A percentile compares a stretch with the other conserved stretches of the same genome.
Conservation (phyloP, 1,140 invertebrate species). For the Temnothorax nylanderi region DNA sequence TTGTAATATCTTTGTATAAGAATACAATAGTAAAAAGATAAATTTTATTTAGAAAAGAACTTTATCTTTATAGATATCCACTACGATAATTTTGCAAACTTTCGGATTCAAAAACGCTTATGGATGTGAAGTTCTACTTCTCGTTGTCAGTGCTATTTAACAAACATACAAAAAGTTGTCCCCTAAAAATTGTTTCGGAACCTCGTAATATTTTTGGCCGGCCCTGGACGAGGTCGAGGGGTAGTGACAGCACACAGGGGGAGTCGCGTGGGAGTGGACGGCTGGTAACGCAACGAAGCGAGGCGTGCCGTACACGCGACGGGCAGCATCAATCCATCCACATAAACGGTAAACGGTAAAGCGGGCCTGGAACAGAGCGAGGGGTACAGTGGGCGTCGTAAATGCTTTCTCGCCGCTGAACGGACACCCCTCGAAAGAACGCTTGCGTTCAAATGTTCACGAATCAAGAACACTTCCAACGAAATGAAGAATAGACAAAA, state of each 20-base stretch:
- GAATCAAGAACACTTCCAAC: not conserved
- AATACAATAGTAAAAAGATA: not conserved
- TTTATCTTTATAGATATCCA: not conserved
- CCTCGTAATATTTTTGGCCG: slow-evolving; percentile 32
- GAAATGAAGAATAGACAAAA: not conserved
- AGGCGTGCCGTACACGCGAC: slow-evolving; percentile 83
- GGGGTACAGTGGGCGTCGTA: slow-evolving; percentile 17
- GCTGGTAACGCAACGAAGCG: slow-evolving; percentile 84
- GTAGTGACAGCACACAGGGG: slow-evolving; percentile 65
- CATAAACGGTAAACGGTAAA: slow-evolving; percentile 83
- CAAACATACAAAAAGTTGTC: not conserved
- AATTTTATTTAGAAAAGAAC: not conserved
- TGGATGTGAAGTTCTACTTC: not conserved
- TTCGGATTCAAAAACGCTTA: not conserved
- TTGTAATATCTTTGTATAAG: not conserved
- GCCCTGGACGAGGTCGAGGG: slow-evolving; percentile 72
- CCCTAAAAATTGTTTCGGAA: slow-evolving; percentile 26
- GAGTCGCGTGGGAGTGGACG: slow-evolving; percentile 82
- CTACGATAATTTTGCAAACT: not conserved
- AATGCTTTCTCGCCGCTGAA: slow-evolving; percentile 22
- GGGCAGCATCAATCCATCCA: slow-evolving; percentile 84
- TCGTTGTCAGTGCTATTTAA: not conserved
- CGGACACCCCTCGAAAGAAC: not conserved
- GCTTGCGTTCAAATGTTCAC: not conserved
- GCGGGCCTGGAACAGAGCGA: slow-evolving; percentile 67